These are phyloP conservation scores for Microcaecilia unicolor DNA, from an alignment of 2,797 vertebrate genomes.

Conservation along the genomic window DNA sequence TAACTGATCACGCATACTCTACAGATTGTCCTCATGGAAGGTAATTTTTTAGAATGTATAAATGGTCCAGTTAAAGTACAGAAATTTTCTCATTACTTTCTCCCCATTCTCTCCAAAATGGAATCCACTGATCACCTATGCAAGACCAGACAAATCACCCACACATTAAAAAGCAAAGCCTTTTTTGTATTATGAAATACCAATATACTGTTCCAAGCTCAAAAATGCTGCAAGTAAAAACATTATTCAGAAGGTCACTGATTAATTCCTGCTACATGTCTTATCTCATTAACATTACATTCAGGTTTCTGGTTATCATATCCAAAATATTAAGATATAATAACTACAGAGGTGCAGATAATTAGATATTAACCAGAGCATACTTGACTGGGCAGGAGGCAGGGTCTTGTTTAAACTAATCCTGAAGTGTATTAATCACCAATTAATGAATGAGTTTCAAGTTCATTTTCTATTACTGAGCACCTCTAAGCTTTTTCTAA, in stretches of 20 bases:
- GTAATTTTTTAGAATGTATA: too few relatives aligned
- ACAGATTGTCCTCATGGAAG: too few relatives aligned
- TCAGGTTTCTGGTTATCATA: slow-evolving; percentile 66
- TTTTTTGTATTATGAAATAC: neutral
- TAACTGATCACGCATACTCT: too few relatives aligned
- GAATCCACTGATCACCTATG: too few relatives aligned
- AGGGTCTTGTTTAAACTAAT: slow-evolving; percentile 88
- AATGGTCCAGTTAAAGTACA: too few relatives aligned
- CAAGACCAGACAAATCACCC: too few relatives aligned
- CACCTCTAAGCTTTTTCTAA: slow-evolving; percentile 62
- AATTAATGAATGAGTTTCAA: slow-evolving; percentile 81
- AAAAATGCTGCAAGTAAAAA: neutral
- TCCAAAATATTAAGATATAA: slow-evolving; percentile 79
- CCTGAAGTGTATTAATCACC: slow-evolving; percentile 93
- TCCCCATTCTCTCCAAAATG: too few relatives aligned
- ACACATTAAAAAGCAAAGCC: slow-evolving; percentile 1
- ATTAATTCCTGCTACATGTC: slow-evolving; percentile 56
- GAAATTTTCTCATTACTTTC: too few relatives aligned
- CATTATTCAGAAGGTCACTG: slow-evolving; percentile 51
- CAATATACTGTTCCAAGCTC: slow-evolving; percentile 3
- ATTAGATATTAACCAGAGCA: slow-evolving; percentile 77
- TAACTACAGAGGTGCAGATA: slow-evolving; percentile 86
- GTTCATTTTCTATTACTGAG: slow-evolving; percentile 64
- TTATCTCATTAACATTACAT: slow-evolving; percentile 65
- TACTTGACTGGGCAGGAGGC: slow-evolving; percentile 92